Evolutionary conservation across 2,888 invertebrate genomes (phyloP).

Genomic region (Epistrophella euchroma): DNA sequence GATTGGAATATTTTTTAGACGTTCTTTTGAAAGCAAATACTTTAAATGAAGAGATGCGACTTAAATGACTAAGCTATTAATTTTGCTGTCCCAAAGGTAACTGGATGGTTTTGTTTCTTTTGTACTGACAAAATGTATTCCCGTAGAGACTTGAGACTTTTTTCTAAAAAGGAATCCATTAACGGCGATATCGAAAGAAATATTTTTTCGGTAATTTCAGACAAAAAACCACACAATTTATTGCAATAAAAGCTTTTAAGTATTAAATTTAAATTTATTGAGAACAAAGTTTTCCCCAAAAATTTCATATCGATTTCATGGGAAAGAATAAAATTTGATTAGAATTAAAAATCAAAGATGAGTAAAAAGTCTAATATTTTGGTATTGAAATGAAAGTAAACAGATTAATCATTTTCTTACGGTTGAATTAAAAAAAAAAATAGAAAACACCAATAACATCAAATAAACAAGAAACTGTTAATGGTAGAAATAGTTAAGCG

Average conservation of each 20-base stretch:
- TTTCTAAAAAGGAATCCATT: slow-evolving; percentile 1
- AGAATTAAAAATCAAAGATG: neutral
- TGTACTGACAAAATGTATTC: slow-evolving; percentile 12
- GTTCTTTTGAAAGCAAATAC: slow-evolving; percentile 22
- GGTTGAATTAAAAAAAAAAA: neutral
- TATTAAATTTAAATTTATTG: slow-evolving; percentile 32
- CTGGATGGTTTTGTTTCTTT: slow-evolving; percentile 22
- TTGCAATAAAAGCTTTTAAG: slow-evolving; percentile 1
- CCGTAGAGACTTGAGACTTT: slow-evolving; percentile 6
- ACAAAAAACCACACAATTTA: slow-evolving; percentile 17
- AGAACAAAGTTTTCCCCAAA: neutral
- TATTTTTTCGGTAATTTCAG: neutral
- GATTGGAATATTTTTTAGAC: slow-evolving; percentile 17
- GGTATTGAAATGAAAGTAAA: neutral
- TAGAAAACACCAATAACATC: neutral
- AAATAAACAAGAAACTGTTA: slow-evolving; percentile 4
- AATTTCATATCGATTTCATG: slow-evolving; percentile 18
- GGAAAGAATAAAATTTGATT: slow-evolving; percentile 19
- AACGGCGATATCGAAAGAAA: slow-evolving; percentile 1
- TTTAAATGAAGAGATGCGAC: slow-evolving; percentile 22
- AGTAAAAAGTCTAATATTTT: neutral
- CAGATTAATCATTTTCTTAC: slow-evolving; percentile 11
- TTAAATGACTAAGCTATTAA: slow-evolving; percentile 43
- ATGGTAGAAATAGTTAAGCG: slow-evolving; percentile 19
- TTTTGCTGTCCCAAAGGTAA: slow-evolving; percentile 34